Base-by-base conservation (phyloP, 1,140 invertebrate genomes). In the Odontomachus brunneus region DNA sequence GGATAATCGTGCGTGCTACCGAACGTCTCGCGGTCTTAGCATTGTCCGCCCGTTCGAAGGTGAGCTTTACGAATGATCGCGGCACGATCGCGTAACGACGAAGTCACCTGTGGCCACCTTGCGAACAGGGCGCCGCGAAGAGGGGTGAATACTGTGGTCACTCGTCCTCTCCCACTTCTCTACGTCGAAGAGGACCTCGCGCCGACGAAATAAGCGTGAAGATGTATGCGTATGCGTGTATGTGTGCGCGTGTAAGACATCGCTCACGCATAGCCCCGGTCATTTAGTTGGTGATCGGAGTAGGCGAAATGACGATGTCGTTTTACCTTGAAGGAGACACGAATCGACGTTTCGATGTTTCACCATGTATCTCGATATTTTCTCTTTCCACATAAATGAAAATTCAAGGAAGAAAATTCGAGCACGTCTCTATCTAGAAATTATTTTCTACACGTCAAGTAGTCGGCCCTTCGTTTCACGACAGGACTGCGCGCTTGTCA, bases 41-140 rank as follows among this genome's bases (percentile, higher is more conserved):
- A 84, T 84, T 75, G 26, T 15, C 69, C 29, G 63, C 49, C 63
- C 75, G 63, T 81, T 51, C 49, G 75, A 84, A 87, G 38, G 71
- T 67, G 65, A 88, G 65, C 82, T 82, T 88, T 82, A 88, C 86
- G 81, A 88, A 57, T 88, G 86, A 87, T 87, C 82, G 82, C 69
- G 75, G 53, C 44, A 82, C 85, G 55, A 84, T 82, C 80, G 71
- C 48, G 59, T 38, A 65, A 82, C 49, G 71, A 65, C 60, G 38
- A 53, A 82, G 55, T 76, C 65, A 84, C 85, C 75, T 88, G 82
- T 17, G 65, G 38, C 29, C 51, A 72, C 63, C 59, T 63, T 74
- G 26, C 49, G 65, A 63, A 84, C 33, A 69, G 63, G 69, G 69
- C 59, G 17, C 57, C 82, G 82, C 75, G 71, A 88, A 87, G 86